Evolutionary conservation across 2,888 invertebrate species (phyloP).

Genomic region (Gryllus longicercus): DNA sequence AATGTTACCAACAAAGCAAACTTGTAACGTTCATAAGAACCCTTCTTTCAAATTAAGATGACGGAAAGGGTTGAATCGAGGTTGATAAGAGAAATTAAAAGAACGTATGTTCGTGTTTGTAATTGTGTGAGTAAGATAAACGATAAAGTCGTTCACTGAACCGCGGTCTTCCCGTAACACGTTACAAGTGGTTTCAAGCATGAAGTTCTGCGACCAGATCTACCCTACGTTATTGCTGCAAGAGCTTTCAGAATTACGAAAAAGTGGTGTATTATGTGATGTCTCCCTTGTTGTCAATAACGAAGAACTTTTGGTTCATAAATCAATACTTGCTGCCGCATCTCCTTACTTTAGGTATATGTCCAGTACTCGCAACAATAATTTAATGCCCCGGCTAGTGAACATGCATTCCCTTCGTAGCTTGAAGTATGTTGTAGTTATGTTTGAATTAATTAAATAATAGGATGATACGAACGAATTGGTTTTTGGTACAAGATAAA

Average conservation of each 20-base stretch:
- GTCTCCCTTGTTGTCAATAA: conserved; percentile 40
- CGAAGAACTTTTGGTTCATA: conserved; percentile 45
- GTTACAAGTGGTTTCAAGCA: conserved; percentile 18
- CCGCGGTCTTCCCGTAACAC: too few relatives aligned
- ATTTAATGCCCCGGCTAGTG: too few relatives aligned
- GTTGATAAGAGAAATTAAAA: too few relatives aligned
- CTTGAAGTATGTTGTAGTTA: too few relatives aligned
- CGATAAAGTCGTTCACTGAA: too few relatives aligned
- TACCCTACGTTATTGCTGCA: conserved; percentile 35
- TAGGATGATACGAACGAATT: too few relatives aligned
- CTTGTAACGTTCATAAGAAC: not conserved
- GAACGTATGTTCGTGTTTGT: too few relatives aligned
- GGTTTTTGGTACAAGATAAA: not conserved
- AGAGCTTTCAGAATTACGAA: conserved; percentile 38
- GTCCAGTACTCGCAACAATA: too few relatives aligned
- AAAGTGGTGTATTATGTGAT: conserved; percentile 40
- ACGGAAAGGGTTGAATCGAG: not conserved
- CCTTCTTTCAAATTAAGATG: not conserved
- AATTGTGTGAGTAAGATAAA: too few relatives aligned
- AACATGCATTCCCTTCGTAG: too few relatives aligned
- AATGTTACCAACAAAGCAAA: not conserved
- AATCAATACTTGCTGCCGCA: conserved; percentile 48
- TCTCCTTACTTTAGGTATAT: conserved; percentile 48
- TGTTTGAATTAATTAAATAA: too few relatives aligned
- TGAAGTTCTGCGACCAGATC: conserved; percentile 31